Base-by-base conservation (phyloP, 2,797 vertebrate species). In the Melopsittacus undulatus region DNA sequence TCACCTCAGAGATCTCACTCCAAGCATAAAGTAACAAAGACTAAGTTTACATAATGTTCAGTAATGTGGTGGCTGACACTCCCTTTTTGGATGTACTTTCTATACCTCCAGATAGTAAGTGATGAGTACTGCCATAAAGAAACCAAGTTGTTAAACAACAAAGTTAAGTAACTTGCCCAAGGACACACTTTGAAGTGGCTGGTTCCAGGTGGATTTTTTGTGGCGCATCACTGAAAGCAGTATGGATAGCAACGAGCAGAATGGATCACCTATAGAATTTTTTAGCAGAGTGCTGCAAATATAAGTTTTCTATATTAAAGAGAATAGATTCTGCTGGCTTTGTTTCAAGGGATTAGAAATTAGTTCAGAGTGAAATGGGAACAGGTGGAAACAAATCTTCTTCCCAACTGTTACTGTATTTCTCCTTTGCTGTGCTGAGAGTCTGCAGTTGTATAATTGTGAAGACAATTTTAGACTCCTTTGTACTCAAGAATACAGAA, bases 381-480 rank as follows among this genome's bases (percentile, higher is more conserved):
- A 72, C 11, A 62, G 34, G 20, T 80, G 46, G 57, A 89, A 87
- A 79, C 45, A 77, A 57, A 68, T n/a, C 52, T 84, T 82, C 66
- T 36, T 74, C 62, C 48, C n/a, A 80, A 5, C 17, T 57, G 57
- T 42, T 64, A 57, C 63, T 78, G 27, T 69, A 40, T 74, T 92
- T 92, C 56, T 92, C 46, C 40, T 85, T 81, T 92, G 34, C 76
- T 89, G 13, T 77, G 46, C 40, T 49, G n/a, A 81, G 15, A 91
- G 18, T 70, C 85, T 91, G 32, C 45, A 67, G 69, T 69, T 95
- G 79, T 89, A 78, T 74, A 92, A 94, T 84, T 0, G 0, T 86
- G 36, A 84, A 96, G 92, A 86, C 78, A 95, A 83, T 96, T 97
- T 96, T 95, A 94, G 77, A 84, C 34, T 91, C 85, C 93, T 94